A percentile compares a stretch with the other conserved stretches of the same genome.
These are phyloP conservation scores for Blomia tropicalis DNA, from an alignment of 2,888 invertebrate genomes.

Conservation along the genomic window DNA sequence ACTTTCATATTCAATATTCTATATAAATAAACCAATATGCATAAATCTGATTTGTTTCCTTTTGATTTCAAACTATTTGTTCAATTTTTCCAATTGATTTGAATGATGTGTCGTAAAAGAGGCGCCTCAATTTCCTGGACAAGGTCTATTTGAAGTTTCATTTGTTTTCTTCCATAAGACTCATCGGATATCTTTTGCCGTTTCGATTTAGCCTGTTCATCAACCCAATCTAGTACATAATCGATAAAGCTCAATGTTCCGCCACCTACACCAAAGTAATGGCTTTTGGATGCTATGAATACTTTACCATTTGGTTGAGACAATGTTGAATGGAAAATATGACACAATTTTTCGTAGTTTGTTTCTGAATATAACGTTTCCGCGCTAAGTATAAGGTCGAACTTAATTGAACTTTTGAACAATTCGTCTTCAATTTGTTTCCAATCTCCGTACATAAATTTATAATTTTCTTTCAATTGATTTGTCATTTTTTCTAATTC, in stretches of 20 bases:
- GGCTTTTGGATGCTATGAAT: conserved; percentile 69
- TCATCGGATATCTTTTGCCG: not conserved
- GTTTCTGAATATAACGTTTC: conserved; percentile 71
- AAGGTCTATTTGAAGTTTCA: not conserved
- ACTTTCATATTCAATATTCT: too few relatives aligned
- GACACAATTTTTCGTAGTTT: conserved; percentile 58
- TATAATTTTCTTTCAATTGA: conserved; percentile 8
- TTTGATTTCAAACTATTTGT: not conserved
- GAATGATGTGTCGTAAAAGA: conserved; percentile 16
- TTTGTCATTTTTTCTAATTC: conserved; percentile 33
- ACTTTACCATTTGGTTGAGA: conserved; percentile 44
- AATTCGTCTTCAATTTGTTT: conserved; percentile 33
- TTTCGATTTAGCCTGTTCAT: not conserved
- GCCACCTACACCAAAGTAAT: conserved; percentile 91
- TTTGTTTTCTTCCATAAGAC: not conserved
- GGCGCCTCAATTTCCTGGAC: conserved; percentile 17
- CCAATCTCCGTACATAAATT: conserved; percentile 58
- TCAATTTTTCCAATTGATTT: not conserved
- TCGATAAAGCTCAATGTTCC: conserved; percentile 58
- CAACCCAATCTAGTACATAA: not conserved
- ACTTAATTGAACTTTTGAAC: conserved; percentile 39
- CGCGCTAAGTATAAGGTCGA: conserved; percentile 69
- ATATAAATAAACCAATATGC: too few relatives aligned
- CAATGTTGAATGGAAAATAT: conserved; percentile 48
- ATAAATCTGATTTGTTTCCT: not conserved